Conservation (phyloP, 2,888 invertebrate genomes). For the Enoplolaimus lenunculus region DNA sequence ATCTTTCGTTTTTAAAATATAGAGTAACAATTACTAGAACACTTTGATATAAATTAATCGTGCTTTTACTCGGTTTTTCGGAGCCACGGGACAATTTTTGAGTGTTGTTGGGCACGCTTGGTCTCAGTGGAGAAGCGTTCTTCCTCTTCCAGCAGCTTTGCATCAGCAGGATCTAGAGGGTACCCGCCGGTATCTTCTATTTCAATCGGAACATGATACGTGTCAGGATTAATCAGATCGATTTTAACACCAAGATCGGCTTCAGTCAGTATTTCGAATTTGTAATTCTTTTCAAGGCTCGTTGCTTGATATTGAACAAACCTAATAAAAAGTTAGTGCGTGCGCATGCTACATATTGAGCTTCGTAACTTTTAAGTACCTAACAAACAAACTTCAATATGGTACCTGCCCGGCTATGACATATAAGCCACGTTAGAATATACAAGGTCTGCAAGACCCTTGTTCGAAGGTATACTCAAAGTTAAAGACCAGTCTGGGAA, state of each 20-base stretch:
- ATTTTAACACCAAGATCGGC: slow-evolving; percentile 93
- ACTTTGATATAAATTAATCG: too few species aligned
- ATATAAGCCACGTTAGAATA: too few species aligned
- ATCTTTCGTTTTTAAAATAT: too few species aligned
- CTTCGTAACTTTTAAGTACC: too few species aligned
- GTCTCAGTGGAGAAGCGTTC: slow-evolving; percentile 55
- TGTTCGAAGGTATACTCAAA: too few species aligned
- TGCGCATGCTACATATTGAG: too few species aligned
- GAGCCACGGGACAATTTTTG: slow-evolving; percentile 91
- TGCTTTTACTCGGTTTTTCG: slow-evolving; percentile 80
- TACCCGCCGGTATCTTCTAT: neutral
- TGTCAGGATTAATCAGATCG: slow-evolving; percentile 86
- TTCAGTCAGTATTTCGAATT: slow-evolving; percentile 90
- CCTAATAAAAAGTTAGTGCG: slow-evolving; percentile 44
- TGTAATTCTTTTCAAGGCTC: slow-evolving; percentile 66
- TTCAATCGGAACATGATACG: slow-evolving; percentile 54
- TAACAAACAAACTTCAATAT: too few species aligned
- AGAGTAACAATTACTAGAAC: too few species aligned
- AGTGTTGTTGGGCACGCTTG: slow-evolving; percentile 81
- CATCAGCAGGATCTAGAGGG: slow-evolving; percentile 73
- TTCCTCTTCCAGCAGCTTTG: slow-evolving; percentile 86
- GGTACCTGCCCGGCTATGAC: too few species aligned
- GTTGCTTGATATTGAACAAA: slow-evolving; percentile 93
- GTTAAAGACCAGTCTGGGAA: too few species aligned
- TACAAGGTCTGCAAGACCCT: too few species aligned